phyloP scores from a whole-genome alignment of 2,113 vertebrate genomes.

The Sprattus sprattus region DNA sequence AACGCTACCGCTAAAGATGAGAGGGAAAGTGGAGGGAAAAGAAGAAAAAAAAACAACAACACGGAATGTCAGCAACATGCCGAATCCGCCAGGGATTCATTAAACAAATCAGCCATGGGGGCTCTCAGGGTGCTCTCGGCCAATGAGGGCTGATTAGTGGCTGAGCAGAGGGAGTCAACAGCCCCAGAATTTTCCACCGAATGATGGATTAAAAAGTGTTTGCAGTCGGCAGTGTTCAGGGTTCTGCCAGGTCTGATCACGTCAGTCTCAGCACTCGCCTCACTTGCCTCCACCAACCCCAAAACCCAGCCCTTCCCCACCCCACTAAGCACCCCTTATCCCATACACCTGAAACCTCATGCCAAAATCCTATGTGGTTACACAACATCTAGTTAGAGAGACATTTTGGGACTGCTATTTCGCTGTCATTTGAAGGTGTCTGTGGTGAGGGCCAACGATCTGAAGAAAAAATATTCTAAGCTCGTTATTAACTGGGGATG shows the following conservation, averaged over 20 bases:
- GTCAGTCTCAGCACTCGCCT: not conserved
- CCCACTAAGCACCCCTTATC: not conserved
- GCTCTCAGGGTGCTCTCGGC: constrained; percentile 29
- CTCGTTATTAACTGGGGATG: not conserved
- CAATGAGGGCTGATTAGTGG: constrained; percentile 23
- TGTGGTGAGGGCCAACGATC: not conserved
- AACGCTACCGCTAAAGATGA: not conserved
- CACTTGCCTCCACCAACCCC: not conserved
- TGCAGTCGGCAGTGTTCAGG: constrained; percentile 26
- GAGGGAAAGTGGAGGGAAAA: not conserved
- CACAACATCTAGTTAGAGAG: not conserved
- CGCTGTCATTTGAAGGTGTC: not conserved
- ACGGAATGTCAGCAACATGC: not conserved
- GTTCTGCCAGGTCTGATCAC: constrained; percentile 16
- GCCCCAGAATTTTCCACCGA: constrained; percentile 34
- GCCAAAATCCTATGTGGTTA: not conserved
- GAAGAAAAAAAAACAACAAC: not conserved
- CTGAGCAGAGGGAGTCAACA: constrained; percentile 35
- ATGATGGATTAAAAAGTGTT: constrained; percentile 57
- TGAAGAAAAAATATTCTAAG: not conserved
- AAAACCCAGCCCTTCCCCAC: not conserved
- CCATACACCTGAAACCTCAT: not conserved
- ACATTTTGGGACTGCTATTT: not conserved
- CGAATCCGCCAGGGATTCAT: constrained; percentile 32
- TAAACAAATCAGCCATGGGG: constrained; percentile 33